Evolutionary conservation across 2,888 invertebrate genomes (phyloP), one percentile per base, ranked within the genome.

Genomic region (Yponomeuta cagnagella): DNA sequence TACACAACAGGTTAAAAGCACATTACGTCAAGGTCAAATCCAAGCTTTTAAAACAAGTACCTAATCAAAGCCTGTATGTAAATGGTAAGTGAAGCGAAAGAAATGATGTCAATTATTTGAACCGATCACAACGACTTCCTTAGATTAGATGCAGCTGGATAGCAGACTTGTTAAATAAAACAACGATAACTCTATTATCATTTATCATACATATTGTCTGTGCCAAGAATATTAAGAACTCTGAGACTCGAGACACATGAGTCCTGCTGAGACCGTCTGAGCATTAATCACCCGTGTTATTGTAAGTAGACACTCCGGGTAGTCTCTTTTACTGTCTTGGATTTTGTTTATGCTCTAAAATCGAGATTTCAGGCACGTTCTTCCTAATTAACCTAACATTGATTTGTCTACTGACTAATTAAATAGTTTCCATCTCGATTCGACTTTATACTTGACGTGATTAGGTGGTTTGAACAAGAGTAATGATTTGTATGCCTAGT

Each of bases 271-370:
- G 82, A 79, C 71, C 76, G 74, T 75, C 78, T 78, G 76, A 76
- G 78, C 81, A 82, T 81, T 83, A 82, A 84, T 85, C 74, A 80
- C 77, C 72, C 63, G 6, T 73, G 70, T 75, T 79, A 80, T 81
- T 80, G 80, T 79, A 79, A 79, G 76, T 78, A 76, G 30, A 68
- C 74, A 70, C 72, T 9, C 63, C 71, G 70, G 74, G 73, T 10
- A 23, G 71, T 70, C 70, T 67, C 12, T 71, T 73, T 73, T 71
- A 74, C 70, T 66, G 43, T 48, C 48, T 48, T 75, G 74, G 74
- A 76, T 80, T 78, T 74, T 63, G 72, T 74, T 73, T 76, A 75
- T 58, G 52, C 52, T 58, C 52, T 12, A 1, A 58, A 5, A 12
- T 15, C 15, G 12, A 58, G 15, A 58, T 58, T 58, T 58, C 52